phyloP scores from a whole-genome alignment of 2,888 invertebrate species.

The Melanostoma scalare region DNA sequence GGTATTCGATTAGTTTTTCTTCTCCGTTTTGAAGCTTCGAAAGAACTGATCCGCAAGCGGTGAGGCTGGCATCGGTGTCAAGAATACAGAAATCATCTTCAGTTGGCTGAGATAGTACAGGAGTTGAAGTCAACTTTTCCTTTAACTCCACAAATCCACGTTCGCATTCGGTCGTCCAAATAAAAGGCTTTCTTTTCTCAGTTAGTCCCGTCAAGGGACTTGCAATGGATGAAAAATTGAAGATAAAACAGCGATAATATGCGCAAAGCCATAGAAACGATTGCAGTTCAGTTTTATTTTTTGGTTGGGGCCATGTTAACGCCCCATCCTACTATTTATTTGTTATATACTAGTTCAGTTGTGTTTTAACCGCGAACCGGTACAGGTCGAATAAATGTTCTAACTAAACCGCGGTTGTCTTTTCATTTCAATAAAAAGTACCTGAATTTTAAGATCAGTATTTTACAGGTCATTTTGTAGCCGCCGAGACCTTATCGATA shows the following conservation, averaged over 20 bases:
- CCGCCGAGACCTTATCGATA: slow-evolving; percentile 22
- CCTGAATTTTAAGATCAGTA: too few relatives aligned
- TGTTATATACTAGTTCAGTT: too few relatives aligned
- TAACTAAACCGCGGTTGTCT: too few relatives aligned
- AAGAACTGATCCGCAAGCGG: background rate
- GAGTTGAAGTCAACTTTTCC: background rate
- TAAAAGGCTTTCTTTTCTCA: too few relatives aligned
- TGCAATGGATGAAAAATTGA: background rate
- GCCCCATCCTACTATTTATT: too few relatives aligned
- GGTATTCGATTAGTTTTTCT: slow-evolving; percentile 58
- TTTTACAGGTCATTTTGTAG: slow-evolving; percentile 2
- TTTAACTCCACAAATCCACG: slow-evolving; percentile 8
- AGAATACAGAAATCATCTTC: background rate
- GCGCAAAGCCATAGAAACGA: slow-evolving; percentile 17
- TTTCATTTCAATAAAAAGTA: too few relatives aligned
- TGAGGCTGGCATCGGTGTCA: slow-evolving; percentile 16
- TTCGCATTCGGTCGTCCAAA: too few relatives aligned
- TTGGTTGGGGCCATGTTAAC: too few relatives aligned
- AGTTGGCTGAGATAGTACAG: too few relatives aligned
- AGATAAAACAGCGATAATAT: slow-evolving; percentile 18
- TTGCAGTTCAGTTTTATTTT: slow-evolving; percentile 1
- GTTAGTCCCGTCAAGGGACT: background rate
- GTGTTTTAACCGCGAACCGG: too few relatives aligned
- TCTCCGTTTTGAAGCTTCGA: slow-evolving; percentile 2
- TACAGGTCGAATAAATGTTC: too few relatives aligned